Base-by-base conservation (phyloP, 2,113 vertebrate species). In the Hydrolagus affinis region DNA sequence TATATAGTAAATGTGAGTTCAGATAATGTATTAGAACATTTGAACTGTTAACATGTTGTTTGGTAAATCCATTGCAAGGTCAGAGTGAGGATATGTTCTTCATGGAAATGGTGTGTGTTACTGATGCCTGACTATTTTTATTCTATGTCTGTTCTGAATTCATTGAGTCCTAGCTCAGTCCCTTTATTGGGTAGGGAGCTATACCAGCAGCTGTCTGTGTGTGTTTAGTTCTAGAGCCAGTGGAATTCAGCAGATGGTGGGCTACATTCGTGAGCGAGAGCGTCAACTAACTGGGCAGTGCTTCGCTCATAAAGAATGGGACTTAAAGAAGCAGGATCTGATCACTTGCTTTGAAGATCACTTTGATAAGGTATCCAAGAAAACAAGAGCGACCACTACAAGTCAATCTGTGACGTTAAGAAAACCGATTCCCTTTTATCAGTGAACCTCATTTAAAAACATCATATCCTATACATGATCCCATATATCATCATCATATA, bases 221-320 rank as follows among this genome's bases (percentile, higher is more conserved):
- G 89, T 60, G 56, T 90, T 89, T 89, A 96, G 95, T 86, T 88
- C 87, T 85, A 90, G 66, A 87, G 87, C 89, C 56, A 86, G 77
- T 28, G 94, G 91, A 70, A 89, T 94, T 89, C 91, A 89, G 23
- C 90, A 94, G 89, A 94, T 93, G 92, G 88, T 95, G 89, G 92
- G 90, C 77, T 91, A 89, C 85, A 80, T 96, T 89, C 14, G 90
- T 88, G 92, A 91, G 62, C 89, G 89, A 77, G 87, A 90, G 87
- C 90, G 93, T 69, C 86, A 89, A n/a, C 88, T 96, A 85, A 91
- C 86, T 2, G 23, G 75, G 4, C 93, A 92, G 57, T 88, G 88
- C 88, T 89, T 90, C 17, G 87, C 91, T 4, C 89, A 93, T 86
- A 86, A 89, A 86, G 91, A 91, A 57, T 57, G 91, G 86, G 88